Conservation (phyloP, 1,140 invertebrate genomes). For the Papilio xuthus region DNA sequence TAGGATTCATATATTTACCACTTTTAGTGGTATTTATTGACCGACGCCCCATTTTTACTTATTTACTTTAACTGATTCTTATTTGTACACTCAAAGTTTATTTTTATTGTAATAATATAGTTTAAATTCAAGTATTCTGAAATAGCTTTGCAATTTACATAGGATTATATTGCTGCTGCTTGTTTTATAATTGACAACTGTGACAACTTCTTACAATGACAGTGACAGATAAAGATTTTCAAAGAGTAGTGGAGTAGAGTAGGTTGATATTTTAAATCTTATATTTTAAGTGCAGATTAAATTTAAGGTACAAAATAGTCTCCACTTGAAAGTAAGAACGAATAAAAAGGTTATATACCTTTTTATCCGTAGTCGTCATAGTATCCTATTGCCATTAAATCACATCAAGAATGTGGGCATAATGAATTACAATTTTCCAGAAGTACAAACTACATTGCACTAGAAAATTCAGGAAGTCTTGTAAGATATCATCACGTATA, state of each 20-base stretch:
- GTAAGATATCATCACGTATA: no score
- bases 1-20: slow-evolving; percentile 99
- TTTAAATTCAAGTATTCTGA: neutral
- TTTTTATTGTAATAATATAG: neutral
- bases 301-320: no score
- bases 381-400: no score
- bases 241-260: neutral
- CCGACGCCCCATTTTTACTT: slow-evolving; percentile 92
- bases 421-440: no score
- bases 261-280: no score
- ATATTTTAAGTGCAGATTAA: neutral
- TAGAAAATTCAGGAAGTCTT: no score
- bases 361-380: no score
- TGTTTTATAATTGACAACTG: neutral
- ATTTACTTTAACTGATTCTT: slow-evolving; percentile 30
- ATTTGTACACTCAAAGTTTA: neutral
- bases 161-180: neutral
- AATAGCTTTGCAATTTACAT: neutral
- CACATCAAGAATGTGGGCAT: no score
- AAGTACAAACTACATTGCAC: no score
- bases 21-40: slow-evolving; percentile 99
- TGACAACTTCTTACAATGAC: neutral
- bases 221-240: neutral
- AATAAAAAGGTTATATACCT: no score
- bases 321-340: no score